phyloP scores from a whole-genome alignment of 2,797 vertebrate genomes.

The Eupleurogrammus muticus region DNA sequence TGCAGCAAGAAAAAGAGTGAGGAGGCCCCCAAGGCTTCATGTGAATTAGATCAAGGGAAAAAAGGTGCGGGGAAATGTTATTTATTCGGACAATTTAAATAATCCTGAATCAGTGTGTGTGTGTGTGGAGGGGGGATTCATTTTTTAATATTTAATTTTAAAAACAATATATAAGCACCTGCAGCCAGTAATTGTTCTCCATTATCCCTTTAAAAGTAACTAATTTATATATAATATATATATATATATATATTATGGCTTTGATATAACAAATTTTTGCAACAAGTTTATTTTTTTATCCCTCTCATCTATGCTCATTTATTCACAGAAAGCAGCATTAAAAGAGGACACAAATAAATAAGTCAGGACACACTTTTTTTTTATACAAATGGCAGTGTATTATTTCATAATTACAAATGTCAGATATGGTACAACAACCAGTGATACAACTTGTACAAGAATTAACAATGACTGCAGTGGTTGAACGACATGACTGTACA shows the following conservation, averaged over 20 bases:
- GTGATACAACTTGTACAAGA: slow-evolving; percentile 88
- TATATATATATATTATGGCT: too few relatives aligned
- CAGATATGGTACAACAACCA: slow-evolving; percentile 87
- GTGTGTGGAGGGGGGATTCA: too few relatives aligned
- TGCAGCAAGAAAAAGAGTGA: background rate
- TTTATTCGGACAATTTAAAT: background rate
- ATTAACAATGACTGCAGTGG: slow-evolving; percentile 89
- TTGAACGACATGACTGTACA: slow-evolving; percentile 87
- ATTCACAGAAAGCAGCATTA: slow-evolving; percentile 3
- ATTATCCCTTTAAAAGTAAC: too few relatives aligned
- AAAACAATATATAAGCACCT: too few relatives aligned
- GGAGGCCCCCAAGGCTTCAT: background rate
- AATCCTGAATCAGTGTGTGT: background rate
- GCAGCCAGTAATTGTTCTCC: too few relatives aligned
- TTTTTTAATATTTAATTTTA: too few relatives aligned
- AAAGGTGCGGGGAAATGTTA: background rate
- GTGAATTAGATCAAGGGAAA: background rate
- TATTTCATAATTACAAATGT: slow-evolving; percentile 91
- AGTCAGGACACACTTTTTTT: slow-evolving; percentile 69
- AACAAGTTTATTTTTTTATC: background rate
- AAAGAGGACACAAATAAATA: slow-evolving; percentile 61
- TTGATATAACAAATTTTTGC: background rate
- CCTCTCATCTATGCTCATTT: background rate
- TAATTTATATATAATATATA: too few relatives aligned
- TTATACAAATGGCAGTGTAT: slow-evolving; percentile 89